These are phyloP conservation scores for Drosophila kurseongensis DNA, from an alignment of 1,140 invertebrate genomes.

Conservation along the genomic window DNA sequence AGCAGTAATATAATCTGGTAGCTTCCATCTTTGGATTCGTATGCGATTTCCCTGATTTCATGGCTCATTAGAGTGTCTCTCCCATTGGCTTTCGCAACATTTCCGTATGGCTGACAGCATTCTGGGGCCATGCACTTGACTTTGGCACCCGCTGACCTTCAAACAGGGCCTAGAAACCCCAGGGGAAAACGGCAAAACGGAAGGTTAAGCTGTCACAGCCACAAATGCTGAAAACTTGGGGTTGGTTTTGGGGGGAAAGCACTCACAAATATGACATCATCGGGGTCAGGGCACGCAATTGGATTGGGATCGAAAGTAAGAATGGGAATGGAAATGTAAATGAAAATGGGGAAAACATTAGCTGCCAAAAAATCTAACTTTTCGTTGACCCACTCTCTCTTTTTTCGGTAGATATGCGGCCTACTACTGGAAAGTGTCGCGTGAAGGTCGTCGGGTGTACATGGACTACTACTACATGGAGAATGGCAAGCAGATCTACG, in stretches of 20 bases:
- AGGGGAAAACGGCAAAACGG: conserved; percentile 5
- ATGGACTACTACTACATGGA: conserved; percentile 90
- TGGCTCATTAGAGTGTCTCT: not conserved
- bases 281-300: conserved; percentile 46
- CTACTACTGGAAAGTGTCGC: conserved; percentile 87
- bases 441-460: conserved; percentile 87
- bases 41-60: not conserved
- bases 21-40: no score
- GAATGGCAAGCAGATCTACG: conserved; percentile 90
- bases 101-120: conserved; percentile 14
- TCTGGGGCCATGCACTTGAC: conserved; percentile 38
- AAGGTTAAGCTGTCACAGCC: conserved; percentile 41
- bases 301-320: conserved; percentile 4
- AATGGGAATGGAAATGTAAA: conserved; percentile 7
- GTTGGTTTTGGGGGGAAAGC: conserved; percentile 24
- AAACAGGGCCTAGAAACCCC: conserved; percentile 5
- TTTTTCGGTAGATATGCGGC: conserved; percentile 88
- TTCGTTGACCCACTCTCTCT: conserved; percentile 13
- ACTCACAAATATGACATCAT: conserved; percentile 65
- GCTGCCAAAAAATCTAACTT: conserved; percentile 32
- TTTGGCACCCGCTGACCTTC: conserved; percentile 39
- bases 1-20: no score
- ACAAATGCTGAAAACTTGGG: conserved; percentile 26
- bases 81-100: conserved; percentile 1
- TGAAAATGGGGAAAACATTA: conserved; percentile 14